Base-by-base conservation (phyloP, 2,113 vertebrate genomes). In the Pogona vitticeps region DNA sequence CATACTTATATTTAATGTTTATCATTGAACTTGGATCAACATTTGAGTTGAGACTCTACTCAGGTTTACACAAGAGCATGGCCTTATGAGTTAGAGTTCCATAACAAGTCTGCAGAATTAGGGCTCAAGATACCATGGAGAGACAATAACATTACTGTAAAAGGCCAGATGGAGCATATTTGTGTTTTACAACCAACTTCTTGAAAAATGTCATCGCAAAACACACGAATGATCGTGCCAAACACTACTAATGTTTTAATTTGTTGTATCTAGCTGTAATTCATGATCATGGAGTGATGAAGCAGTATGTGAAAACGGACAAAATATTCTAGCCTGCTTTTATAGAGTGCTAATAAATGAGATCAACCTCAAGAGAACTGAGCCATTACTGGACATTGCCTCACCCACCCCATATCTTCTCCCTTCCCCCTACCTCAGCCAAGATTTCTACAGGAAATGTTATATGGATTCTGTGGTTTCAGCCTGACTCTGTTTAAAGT, bases 221-320 rank as follows among this genome's bases (percentile, higher is more conserved):
- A 67, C 73, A 82, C 2, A 59, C 67, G 85, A 91, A 77, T 2
- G 7, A 77, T 36, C 85, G 90, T 17, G 1, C 0, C 0, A 82
- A 89, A 75, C 61, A 88, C 82, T 90, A 2, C 58, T 77, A 73
- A 38, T 40, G 80, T 90, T 84, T 90, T 86, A 89, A 72, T 92
- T 90, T 92, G 58, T 80, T 85, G 68, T 38, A 52, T 82, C 31
- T 6, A 13, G 1, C 6, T 91, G 84, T 65, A 88, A 3, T n/a
- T 59, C 83, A 85, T 31, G 84, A 76, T 1, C n/a, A 83, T 56
- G 21, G 31, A 87, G 81, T 80, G 91, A 84, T 76, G 0, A 0
- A 79, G 79, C 75, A 89, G 80, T 79, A 73, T 56, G 79, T 59
- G 76, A 0, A 0, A 15, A 10, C 0, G 75, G 9, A 58, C 2